Conservation (phyloP, 2,888 invertebrate species). For the Zygogramma bicolorata region DNA sequence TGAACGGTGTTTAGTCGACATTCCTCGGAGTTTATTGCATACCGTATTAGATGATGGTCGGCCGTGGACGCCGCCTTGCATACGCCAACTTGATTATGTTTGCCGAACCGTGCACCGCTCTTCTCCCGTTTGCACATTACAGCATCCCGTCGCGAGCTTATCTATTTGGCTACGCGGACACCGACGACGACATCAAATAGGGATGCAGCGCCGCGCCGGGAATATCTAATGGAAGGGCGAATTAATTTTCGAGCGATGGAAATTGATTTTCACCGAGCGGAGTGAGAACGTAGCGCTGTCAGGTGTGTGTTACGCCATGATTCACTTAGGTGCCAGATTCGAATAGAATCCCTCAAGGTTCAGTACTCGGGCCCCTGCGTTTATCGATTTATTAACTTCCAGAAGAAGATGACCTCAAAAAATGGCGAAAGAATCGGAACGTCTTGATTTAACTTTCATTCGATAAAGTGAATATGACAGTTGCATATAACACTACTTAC, state of each 20-base stretch:
- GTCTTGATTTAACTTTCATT: too few species aligned
- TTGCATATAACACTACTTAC: too few species aligned
- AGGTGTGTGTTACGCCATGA: too few species aligned
- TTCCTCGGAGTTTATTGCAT: slow-evolving; percentile 58
- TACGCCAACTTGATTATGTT: slow-evolving; percentile 56
- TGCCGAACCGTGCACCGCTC: slow-evolving; percentile 20
- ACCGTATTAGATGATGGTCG: slow-evolving; percentile 52
- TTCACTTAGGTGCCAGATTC: too few species aligned
- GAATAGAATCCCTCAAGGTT: too few species aligned
- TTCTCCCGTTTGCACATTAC: slow-evolving; percentile 1
- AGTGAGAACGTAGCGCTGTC: neutral
- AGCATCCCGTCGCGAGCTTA: neutral
- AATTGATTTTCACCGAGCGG: neutral
- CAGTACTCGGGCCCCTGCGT: too few species aligned
- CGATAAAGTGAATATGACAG: too few species aligned
- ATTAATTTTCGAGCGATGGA: slow-evolving; percentile 1
- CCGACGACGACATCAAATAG: neutral
- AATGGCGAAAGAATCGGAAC: too few species aligned
- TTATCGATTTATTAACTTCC: too few species aligned
- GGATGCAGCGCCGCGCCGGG: neutral
- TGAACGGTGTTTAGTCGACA: slow-evolving; percentile 44
- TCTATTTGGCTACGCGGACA: neutral
- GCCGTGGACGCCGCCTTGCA: slow-evolving; percentile 53
- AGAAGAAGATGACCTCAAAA: too few species aligned
- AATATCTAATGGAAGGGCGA: neutral